phyloP scores from a whole-genome alignment of 2,797 vertebrate species.

The Antennarius maculatus region DNA sequence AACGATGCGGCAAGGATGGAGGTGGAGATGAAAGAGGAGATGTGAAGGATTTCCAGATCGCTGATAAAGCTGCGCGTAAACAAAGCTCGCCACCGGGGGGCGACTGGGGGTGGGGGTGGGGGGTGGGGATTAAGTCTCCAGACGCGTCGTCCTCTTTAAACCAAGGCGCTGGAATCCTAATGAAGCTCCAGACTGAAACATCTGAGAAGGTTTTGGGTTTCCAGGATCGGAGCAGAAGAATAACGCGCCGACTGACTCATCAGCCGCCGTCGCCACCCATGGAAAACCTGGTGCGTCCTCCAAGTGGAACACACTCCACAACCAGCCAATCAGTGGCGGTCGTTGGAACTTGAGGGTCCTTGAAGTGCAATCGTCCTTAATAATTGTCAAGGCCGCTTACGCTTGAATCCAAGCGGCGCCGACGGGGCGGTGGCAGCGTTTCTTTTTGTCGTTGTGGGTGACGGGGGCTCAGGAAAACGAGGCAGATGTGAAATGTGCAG shows the following conservation, averaged over 20 bases:
- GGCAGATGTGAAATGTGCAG: conserved; percentile 47
- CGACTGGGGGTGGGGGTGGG: conserved; percentile 61
- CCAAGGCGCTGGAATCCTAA: conserved; percentile 48
- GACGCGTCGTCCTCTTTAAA: conserved; percentile 59
- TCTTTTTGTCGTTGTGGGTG: conserved; percentile 39
- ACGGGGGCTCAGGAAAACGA: conserved; percentile 31
- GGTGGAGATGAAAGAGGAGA: conserved; percentile 79
- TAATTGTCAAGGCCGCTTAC: conserved; percentile 61
- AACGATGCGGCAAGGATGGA: conserved; percentile 68
- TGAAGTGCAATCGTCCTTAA: conserved; percentile 67
- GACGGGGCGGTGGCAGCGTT: conserved; percentile 9
- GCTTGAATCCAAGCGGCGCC: conserved; percentile 18
- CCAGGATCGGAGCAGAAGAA: conserved; percentile 18
- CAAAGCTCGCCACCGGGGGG: conserved; percentile 69
- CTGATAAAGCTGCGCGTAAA: conserved; percentile 71
- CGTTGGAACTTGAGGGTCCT: conserved; percentile 63
- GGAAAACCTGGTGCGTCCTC: conserved; percentile 50
- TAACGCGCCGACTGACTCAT: conserved; percentile 45
- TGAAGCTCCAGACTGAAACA: conserved; percentile 54
- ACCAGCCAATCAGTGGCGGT: conserved; percentile 64
- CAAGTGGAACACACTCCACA: conserved; percentile 62
- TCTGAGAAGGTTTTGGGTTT: conserved; percentile 52
- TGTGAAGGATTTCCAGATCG: conserved; percentile 75
- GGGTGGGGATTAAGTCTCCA: conserved; percentile 65
- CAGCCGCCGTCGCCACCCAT: conserved; percentile 44